Evolutionary conservation across 2,888 invertebrate species (phyloP).

Genomic region (Andrena praecox): DNA sequence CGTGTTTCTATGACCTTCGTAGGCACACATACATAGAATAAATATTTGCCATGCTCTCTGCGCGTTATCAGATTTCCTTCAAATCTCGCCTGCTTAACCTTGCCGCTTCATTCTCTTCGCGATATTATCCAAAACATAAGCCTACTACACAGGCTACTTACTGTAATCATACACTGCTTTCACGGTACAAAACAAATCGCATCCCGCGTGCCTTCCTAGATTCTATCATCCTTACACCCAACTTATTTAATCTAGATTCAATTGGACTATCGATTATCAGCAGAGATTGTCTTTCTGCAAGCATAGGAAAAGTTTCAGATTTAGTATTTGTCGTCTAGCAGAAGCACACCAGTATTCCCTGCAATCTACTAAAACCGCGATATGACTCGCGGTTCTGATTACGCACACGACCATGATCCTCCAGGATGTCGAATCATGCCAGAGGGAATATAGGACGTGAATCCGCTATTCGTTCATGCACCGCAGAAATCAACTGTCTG

Average conservation of each 20-base stretch:
- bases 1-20: neutral
- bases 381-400: neutral
- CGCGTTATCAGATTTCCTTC: constrained; percentile 4
- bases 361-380: neutral
- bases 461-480: neutral
- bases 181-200: neutral
- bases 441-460: neutral
- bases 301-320: neutral
- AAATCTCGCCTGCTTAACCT: neutral
- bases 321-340: neutral
- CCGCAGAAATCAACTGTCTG: neutral
- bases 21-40: neutral
- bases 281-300: neutral
- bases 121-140: neutral
- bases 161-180: neutral
- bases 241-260: neutral
- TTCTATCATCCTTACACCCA: neutral
- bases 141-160: no score
- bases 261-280: neutral
- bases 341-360: neutral
- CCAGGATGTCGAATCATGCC: neutral
- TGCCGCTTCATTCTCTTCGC: neutral
- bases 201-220: neutral
- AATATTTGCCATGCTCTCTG: neutral
- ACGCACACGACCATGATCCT: neutral